A percentile compares a stretch with the other conserved stretches of the same genome.
These are phyloP conservation scores for Lampropteryx suffumata DNA, from an alignment of 2,888 invertebrate species.

Conservation along the genomic window DNA sequence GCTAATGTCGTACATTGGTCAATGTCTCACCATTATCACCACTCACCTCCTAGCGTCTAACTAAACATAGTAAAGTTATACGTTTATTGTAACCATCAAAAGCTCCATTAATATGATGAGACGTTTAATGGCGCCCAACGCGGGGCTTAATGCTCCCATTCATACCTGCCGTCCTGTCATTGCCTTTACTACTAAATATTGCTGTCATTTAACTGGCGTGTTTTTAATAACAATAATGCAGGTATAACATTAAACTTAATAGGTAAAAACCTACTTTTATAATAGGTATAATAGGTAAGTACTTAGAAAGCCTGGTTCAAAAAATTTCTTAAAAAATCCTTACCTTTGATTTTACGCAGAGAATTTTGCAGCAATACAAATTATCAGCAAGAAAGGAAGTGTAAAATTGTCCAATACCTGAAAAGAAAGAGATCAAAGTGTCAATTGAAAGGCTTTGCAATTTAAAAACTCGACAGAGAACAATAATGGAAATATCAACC, in stretches of 20 bases:
- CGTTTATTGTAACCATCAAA: slow-evolving; percentile 52
- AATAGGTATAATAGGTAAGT: too few relatives aligned
- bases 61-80: slow-evolving; percentile 47
- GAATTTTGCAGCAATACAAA: too few relatives aligned
- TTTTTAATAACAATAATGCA: slow-evolving; percentile 5
- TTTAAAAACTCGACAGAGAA: not conserved
- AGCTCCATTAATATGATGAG: slow-evolving; percentile 52
- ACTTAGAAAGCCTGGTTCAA: too few relatives aligned
- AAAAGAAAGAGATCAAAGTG: not conserved
- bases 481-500: not conserved
- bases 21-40: not conserved
- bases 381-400: not conserved
- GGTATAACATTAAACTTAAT: not conserved
- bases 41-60: slow-evolving; percentile 31
- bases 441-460: not conserved
- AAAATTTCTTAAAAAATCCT: too few relatives aligned
- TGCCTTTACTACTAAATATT: slow-evolving; percentile 17
- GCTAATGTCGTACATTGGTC: slow-evolving; percentile 3
- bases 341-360: too few relatives aligned
- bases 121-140: slow-evolving; percentile 49
- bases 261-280: too few relatives aligned
- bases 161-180: slow-evolving; percentile 24
- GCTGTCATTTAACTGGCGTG: slow-evolving; percentile 21
- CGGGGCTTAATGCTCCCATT: slow-evolving; percentile 34
- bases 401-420: not conserved